Conservation (phyloP, 2,797 vertebrate species). For the Psittacula echo region DNA sequence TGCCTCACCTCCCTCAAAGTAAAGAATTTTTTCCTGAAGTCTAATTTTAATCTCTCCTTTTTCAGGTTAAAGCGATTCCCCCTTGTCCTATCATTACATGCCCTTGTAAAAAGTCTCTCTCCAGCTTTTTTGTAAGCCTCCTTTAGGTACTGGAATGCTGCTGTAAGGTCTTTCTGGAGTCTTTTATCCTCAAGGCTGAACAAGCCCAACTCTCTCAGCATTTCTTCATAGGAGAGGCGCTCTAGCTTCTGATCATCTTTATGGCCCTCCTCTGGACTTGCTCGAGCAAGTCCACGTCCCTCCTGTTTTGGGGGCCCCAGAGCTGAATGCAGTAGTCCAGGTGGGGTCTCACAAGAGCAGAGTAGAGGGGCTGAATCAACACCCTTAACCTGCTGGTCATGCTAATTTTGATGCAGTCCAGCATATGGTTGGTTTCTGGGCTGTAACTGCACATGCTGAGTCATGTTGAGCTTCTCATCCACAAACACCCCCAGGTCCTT, state of each 20-base stretch:
- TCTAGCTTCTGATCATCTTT: background rate
- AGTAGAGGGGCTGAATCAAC: background rate
- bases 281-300: background rate
- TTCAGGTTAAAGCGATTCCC: background rate
- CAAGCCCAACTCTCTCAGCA: background rate
- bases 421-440: background rate
- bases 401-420: background rate
- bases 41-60: background rate
- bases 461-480: background rate
- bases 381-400: background rate
- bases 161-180: background rate
- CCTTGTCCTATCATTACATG: background rate
- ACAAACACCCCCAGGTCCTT: background rate
- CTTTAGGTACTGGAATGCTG: background rate
- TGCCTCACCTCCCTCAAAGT: background rate
- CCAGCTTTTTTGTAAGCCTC: background rate
- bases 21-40: background rate
- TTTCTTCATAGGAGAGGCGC: background rate
- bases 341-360: background rate
- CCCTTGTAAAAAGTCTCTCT: background rate
- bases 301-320: background rate
- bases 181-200: background rate
- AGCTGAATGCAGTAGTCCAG: background rate
- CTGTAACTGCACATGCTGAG: background rate
- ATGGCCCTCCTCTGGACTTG: background rate